Base-by-base conservation (phyloP, 1,140 invertebrate genomes). In the Magallana angulata region DNA sequence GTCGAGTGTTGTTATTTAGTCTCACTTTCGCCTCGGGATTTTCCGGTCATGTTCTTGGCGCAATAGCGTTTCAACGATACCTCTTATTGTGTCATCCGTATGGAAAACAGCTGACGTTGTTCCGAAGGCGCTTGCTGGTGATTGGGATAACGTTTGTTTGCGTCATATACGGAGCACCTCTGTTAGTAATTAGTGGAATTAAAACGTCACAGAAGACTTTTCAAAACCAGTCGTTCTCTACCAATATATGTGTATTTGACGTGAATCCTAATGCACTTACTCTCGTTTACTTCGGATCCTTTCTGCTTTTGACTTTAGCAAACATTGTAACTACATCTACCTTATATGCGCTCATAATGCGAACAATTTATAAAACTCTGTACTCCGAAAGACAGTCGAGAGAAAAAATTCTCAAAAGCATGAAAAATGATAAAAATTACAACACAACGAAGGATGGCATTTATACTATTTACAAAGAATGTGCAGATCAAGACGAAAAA, bases 101-200 rank as follows among this genome's bases (percentile, higher is more conserved):
- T 24, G 14, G 24, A 30, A 76, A 76, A 36, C 68, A 76, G 14
- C 5, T 76, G 68, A 30, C 68, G 8, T 76, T 76, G 24, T 76
- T 76, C 24, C 68, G 68, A 12, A 36, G 68, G 36, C 68, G 68
- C 24, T 30, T 76, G 11, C 9, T 30, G 4, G 24, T 76, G 12
- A 76, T 76, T 76, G 68, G 24, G 68, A 76, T 76, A 76, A 76
- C 68, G 36, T 76, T 76, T 76, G 68, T 30, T 76, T 76, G 68
- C 24, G 36, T 76, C 14, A 36, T 76, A 7, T 76, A 76, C 14
- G 68, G 68, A 8, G 36, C 68, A 2, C 68, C 68, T 30, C 24
- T 76, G 18, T 24, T 76, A 30, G 12, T 76, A 8, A 76, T 76
- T 30, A 76, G 68, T 36, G 68, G 68, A 3, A 30, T 76, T 30